These are phyloP conservation scores for Drosophila paracracens DNA, from an alignment of 2,888 invertebrate genomes.

Conservation along the genomic window DNA sequence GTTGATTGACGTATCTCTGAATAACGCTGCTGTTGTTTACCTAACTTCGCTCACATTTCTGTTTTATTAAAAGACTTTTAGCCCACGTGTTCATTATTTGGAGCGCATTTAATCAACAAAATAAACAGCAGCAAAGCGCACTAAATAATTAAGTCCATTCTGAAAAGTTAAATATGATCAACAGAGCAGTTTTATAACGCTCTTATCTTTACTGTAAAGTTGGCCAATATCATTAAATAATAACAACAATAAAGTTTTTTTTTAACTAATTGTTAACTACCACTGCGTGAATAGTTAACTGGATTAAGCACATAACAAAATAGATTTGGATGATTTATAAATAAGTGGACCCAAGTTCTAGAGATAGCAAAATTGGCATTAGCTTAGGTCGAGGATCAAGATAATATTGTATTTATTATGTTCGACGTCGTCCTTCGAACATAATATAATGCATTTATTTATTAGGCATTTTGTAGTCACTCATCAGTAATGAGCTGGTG, in stretches of 20 bases:
- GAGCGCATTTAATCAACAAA: background rate
- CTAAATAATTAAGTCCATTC: conserved; percentile 2
- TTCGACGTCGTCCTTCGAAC: background rate
- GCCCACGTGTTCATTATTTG: background rate
- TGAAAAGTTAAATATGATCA: background rate
- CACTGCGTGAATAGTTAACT: background rate
- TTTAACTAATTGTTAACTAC: background rate
- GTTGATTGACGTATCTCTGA: conserved; percentile 57
- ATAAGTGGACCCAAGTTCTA: background rate
- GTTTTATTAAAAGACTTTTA: conserved; percentile 56
- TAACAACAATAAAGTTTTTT: background rate
- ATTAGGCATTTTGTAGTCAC: background rate
- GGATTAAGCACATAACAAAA: background rate
- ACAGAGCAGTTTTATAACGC: background rate
- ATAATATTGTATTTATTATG: background rate
- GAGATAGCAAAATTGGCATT: background rate
- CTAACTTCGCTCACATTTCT: conserved; percentile 1
- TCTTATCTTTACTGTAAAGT: background rate
- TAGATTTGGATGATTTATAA: background rate
- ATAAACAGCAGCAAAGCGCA: conserved; percentile 1
- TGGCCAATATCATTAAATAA: background rate
- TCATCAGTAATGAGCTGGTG: conserved; percentile 1
- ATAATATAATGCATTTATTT: background rate
- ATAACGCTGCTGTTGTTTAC: conserved; percentile 19
- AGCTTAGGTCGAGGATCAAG: background rate